Conservation (phyloP, 2,797 vertebrate genomes). For the Dicrostonyx torquatus region DNA sequence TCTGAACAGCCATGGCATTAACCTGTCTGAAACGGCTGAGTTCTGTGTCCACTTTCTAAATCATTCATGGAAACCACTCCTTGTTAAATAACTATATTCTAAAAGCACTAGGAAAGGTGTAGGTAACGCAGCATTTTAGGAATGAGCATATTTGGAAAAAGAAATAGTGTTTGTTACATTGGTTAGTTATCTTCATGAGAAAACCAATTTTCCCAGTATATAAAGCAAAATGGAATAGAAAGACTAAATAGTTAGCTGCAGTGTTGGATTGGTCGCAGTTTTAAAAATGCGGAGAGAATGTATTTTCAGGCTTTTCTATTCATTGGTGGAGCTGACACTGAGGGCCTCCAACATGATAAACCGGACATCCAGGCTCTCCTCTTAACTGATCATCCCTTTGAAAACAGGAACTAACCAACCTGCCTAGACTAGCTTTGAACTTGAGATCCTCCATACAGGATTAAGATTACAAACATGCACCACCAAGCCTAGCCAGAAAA, state of each 20-base stretch:
- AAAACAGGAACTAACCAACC: background rate
- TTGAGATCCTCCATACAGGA: background rate
- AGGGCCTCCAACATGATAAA: background rate
- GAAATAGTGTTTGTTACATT: conserved; percentile 16
- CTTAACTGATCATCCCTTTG: too few species aligned
- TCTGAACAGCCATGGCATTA: conserved; percentile 71
- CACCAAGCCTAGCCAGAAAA: background rate
- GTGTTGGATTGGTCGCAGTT: background rate
- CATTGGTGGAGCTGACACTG: background rate
- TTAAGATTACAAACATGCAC: background rate
- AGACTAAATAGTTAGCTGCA: background rate
- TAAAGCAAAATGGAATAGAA: conserved; percentile 20
- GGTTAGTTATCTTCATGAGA: background rate
- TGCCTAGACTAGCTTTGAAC: background rate
- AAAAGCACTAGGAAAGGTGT: background rate
- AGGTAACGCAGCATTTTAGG: conserved; percentile 40
- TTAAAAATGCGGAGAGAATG: background rate
- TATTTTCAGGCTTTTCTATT: background rate
- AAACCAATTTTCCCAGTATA: conserved; percentile 53
- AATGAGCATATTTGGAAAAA: conserved; percentile 45
- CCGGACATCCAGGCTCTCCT: background rate
- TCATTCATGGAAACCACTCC: conserved; percentile 57
- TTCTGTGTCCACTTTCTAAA: conserved; percentile 43
- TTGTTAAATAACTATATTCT: conserved; percentile 17
- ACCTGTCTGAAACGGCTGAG: conserved; percentile 75